Percentiles rank a stretch among this genome's conserved stretches.
phyloP scores from a whole-genome alignment of 2,113 vertebrate species.

The Cercopithecus mona region DNA sequence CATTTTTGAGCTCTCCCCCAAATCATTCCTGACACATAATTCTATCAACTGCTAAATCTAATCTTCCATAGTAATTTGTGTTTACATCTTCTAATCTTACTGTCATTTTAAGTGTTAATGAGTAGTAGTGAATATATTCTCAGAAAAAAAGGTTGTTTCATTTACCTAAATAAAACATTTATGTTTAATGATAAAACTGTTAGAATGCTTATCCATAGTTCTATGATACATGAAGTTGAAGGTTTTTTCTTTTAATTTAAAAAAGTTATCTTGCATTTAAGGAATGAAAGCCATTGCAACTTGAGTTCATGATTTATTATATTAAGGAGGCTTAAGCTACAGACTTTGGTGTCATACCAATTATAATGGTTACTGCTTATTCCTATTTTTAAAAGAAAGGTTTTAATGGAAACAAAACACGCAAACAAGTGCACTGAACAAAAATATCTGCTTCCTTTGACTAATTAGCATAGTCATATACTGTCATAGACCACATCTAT shows the following conservation, averaged over 20 bases:
- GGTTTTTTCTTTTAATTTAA: not conserved
- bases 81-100: not conserved
- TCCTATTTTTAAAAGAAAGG: not conserved
- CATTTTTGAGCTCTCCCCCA: not conserved
- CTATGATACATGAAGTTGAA: not conserved
- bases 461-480: not conserved
- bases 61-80: not conserved
- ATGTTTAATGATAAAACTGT: not conserved
- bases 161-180: not conserved
- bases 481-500: not conserved
- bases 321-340: not conserved
- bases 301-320: constrained; percentile 3
- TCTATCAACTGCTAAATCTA: not conserved
- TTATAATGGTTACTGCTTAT: not conserved
- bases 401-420: not conserved
- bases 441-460: not conserved
- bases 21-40: not conserved
- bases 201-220: not conserved
- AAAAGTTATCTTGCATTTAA: not conserved
- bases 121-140: not conserved
- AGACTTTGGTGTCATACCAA: not conserved
- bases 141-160: not conserved
- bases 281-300: not conserved
- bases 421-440: not conserved
- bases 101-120: not conserved